Percentiles rank a stretch among this genome's conserved stretches.
Conservation (phyloP, 2,797 vertebrate genomes). For the Thamnophis elegans region DNA sequence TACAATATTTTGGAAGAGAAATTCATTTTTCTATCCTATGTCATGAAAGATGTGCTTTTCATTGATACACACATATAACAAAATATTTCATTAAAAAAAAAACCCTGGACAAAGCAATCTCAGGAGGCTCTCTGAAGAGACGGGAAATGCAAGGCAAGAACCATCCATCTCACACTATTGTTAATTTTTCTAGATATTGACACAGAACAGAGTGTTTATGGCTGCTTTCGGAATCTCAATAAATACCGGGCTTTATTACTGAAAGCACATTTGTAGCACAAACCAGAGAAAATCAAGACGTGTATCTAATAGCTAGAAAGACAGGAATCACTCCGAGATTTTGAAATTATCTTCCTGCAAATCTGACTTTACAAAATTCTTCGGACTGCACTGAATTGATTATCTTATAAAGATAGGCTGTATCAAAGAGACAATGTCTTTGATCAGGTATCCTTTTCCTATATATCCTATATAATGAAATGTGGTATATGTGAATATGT, state of each 20-base stretch:
- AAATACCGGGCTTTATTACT: too few relatives aligned
- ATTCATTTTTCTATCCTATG: not conserved
- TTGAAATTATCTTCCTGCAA: not conserved
- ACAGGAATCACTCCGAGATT: not conserved
- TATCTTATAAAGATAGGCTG: not conserved
- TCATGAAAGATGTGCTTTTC: not conserved
- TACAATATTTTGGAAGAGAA: not conserved
- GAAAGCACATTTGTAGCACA: not conserved
- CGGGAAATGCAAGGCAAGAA: not conserved
- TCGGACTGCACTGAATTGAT: not conserved
- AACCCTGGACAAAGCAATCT: not conserved
- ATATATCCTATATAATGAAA: not conserved
- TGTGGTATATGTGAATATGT: not conserved
- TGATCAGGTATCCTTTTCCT: constrained; percentile 3
- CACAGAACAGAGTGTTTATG: not conserved
- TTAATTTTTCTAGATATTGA: not conserved
- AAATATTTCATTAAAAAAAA: not conserved
- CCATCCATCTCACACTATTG: not conserved
- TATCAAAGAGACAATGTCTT: not conserved
- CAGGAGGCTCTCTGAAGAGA: not conserved
- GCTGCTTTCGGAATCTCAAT: not conserved
- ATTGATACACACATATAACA: not conserved
- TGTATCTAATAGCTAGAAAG: not conserved
- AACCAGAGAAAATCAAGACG: not conserved
- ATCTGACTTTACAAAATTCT: not conserved